These are phyloP conservation scores for Eulemur macaco DNA, from an alignment of 2,113 vertebrate species.

Conservation along the genomic window DNA sequence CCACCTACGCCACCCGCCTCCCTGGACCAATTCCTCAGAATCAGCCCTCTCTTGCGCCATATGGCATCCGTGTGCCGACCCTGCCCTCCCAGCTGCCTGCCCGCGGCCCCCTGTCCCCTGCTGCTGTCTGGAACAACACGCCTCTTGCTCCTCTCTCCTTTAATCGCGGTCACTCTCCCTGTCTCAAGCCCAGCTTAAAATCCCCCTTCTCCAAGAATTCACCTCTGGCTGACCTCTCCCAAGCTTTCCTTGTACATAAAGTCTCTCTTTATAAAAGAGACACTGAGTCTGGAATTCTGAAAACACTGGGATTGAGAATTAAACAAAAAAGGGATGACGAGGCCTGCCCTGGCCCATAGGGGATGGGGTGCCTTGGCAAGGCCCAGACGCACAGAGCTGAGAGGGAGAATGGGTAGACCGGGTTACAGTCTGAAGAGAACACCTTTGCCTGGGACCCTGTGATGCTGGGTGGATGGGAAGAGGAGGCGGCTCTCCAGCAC, in stretches of 20 bases:
- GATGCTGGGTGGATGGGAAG: neutral
- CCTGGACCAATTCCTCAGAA: neutral
- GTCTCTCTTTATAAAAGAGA: constrained; percentile 16
- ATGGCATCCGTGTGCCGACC: accelerated
- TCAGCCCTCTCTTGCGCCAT: neutral
- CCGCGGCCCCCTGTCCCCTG: neutral
- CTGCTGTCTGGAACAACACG: constrained; percentile 22
- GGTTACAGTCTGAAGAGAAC: neutral
- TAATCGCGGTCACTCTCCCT: neutral
- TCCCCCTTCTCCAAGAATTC: neutral
- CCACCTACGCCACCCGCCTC: neutral
- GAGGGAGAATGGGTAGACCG: neutral
- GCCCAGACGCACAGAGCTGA: neutral
- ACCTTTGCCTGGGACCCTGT: neutral
- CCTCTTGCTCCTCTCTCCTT: constrained; percentile 6
- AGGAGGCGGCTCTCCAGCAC: neutral
- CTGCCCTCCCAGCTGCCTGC: neutral
- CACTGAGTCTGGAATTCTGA: neutral
- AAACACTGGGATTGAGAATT: neutral
- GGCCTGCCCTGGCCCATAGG: neutral
- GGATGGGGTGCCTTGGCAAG: neutral
- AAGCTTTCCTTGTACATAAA: neutral
- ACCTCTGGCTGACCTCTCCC: neutral
- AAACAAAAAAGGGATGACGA: neutral
- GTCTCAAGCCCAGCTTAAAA: neutral